Evolutionary conservation across 1,140 invertebrate species (phyloP), one percentile per base, ranked within the genome.

Genomic region (Coenobita brevimanus): DNA sequence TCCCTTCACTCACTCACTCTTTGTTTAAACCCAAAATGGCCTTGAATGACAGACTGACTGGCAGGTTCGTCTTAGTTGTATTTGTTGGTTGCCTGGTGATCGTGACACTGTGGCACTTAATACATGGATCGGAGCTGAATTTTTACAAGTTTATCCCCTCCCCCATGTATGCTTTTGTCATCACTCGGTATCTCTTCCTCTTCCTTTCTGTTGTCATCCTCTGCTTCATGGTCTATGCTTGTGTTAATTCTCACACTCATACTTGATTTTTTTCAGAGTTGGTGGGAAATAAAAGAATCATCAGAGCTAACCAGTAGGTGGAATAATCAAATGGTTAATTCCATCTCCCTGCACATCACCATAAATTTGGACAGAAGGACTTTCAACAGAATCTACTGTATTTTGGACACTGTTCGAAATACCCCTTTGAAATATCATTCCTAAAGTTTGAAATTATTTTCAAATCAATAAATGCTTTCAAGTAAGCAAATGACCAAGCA

Each of bases 211-310:
- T 80, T 33, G 85, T 80, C 30, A 87, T 87, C 46, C 64, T 87
- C 13, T 87, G 85, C 30, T 87, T 87, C 64, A 87, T 87, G 85
- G 80, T 87, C 36, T 87, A 87, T 81, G 85, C 85, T 36, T 87
- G 85, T 87, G 78, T 87, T 81, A 87, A 87, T 80, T 81, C 85
- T n/a, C 60, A 43, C 57, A 73, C 85, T 71, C 76, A 73, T 71
- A 41, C 85, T 69, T 85, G 69, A 87, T 57, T 83, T 71, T 46
- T 82, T 87, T 87, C 85, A 87, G 85, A 50, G 50, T 80, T 80
- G 85, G 85, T 60, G 79, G 75, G 30, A 33, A 43, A 36, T 30
- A n/a, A 64, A 13, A 81, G 38, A 81, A 41, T 21, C 36, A 38
- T n/a, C 57, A 13, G 33, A 38, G 60, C 57, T 43, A 36, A 60